These are phyloP conservation scores for Amphibalanus amphitrite DNA, from an alignment of 1,140 invertebrate genomes.

Conservation along the genomic window DNA sequence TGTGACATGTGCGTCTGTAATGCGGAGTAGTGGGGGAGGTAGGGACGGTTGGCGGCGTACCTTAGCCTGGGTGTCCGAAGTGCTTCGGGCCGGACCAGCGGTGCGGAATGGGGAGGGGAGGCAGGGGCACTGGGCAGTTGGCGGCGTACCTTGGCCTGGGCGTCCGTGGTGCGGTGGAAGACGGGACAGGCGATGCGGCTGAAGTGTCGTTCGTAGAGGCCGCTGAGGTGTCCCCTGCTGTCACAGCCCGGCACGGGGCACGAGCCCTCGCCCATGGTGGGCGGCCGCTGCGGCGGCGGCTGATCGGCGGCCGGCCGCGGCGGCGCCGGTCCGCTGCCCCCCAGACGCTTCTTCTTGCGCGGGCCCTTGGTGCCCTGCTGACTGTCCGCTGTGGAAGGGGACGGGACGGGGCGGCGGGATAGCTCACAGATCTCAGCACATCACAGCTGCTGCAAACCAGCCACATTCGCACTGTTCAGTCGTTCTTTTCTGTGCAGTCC, in stretches of 20 bases:
- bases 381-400: background rate
- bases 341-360: background rate
- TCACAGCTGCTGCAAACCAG: no score
- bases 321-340: background rate
- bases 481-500: no score
- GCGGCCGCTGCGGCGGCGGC: background rate
- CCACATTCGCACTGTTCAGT: no score
- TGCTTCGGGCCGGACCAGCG: no score
- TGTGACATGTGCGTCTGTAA: no score
- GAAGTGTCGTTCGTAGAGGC: constrained; percentile 59
- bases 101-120: no score
- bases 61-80: no score
- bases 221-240: constrained; percentile 69
- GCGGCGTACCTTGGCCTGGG: constrained; percentile 71
- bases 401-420: background rate
- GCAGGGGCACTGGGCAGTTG: no score
- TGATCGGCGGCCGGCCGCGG: background rate
- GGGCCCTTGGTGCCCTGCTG: background rate
- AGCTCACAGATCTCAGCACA: no score
- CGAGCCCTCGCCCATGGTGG: constrained; percentile 37
- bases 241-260: constrained; percentile 79
- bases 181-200: constrained; percentile 71
- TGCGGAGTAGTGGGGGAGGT: no score
- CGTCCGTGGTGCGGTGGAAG: constrained; percentile 70
- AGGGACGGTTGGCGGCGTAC: no score